Percentiles rank a stretch among this genome's conserved stretches.
phyloP scores from a whole-genome alignment of 2,888 invertebrate species.

The Amblyjoppa fuscipennis region DNA sequence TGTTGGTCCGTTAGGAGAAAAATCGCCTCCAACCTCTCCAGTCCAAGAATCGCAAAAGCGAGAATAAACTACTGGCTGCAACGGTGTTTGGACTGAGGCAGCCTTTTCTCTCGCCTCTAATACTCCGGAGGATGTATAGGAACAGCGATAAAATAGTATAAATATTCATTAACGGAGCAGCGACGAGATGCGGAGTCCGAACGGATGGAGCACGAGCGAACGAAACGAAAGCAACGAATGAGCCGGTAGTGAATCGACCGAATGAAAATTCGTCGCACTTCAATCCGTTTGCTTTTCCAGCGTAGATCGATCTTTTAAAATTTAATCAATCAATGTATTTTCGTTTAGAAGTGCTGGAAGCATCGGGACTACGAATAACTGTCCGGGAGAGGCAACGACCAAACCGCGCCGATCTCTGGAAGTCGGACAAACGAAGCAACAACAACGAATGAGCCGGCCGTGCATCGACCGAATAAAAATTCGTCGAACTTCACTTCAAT shows the following conservation, averaged over 20 bases:
- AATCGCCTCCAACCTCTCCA: conserved; percentile 8
- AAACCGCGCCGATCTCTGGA: not conserved
- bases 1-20: conserved; percentile 18
- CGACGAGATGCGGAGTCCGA: not conserved
- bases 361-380: not conserved
- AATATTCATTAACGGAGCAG: conserved; percentile 75
- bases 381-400: not conserved
- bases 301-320: conserved; percentile 22
- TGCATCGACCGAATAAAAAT: conserved; percentile 46
- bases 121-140: conserved; percentile 40
- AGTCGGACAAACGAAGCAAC: not conserved
- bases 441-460: not conserved
- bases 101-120: conserved; percentile 58
- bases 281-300: conserved; percentile 18
- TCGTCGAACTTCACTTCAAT: conserved; percentile 30
- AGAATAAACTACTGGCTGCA: conserved; percentile 7
- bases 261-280: conserved; percentile 40
- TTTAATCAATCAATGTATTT: not conserved
- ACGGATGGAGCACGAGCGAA: not conserved
- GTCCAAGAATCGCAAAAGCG: conserved; percentile 15
- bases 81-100: conserved; percentile 23
- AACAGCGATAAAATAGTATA: conserved; percentile 71
- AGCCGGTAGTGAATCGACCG: conserved; percentile 24
- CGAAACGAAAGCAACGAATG: not conserved
- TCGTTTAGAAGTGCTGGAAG: not conserved